Evolutionary conservation across 1,140 invertebrate genomes (phyloP), one percentile per base, ranked within the genome.

Genomic region (Hestina assimilis): DNA sequence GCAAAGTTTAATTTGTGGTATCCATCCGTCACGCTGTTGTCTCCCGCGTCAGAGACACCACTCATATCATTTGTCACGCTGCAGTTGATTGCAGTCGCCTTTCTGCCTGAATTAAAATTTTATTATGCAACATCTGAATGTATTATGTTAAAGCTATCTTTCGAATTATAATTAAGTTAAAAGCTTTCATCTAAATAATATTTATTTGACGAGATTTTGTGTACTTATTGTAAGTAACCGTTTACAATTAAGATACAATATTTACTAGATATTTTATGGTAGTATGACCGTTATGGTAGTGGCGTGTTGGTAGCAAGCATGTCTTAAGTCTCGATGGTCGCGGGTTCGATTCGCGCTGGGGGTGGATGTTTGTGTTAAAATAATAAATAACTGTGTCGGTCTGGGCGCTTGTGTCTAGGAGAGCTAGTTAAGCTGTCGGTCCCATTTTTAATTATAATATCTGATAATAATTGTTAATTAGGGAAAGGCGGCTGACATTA

Each of bases 41-140:
- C 29, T 42, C 31, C 5, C 58, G 54, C 62, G 69, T 72, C 66
- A 72, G 62, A 59, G 56, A 60, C 61, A 58, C 45, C 50, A 51
- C 55, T 54, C 56, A 58, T 60, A 59, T 69, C 60, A 72, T 72
- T 72, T 69, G 66, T 72, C 69, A 72, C 57, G 47, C 54, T 31
- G 51, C 50, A 31, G 45, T 62, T 63, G 52, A 51, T 55, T 55
- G 51, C 59, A 55, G 38, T 55, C 26, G 52, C 45, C 41, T 43
- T 55, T 40, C 24, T 14, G 31, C 31, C 31, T 35, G 31, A 35
- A 57, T 57, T 47, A 57, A 57, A 57, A 48, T 48, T 50, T 41
- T 57, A 57, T 57, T 57, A 57, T 57, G 46, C 41, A 55, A 45
- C 35, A 43, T 38, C 35, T 57, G 47, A 46, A 50, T 31, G 31